These are phyloP conservation scores for Rhadinocentrus ornatus DNA, from an alignment of 2,797 vertebrate genomes.

Conservation along the genomic window DNA sequence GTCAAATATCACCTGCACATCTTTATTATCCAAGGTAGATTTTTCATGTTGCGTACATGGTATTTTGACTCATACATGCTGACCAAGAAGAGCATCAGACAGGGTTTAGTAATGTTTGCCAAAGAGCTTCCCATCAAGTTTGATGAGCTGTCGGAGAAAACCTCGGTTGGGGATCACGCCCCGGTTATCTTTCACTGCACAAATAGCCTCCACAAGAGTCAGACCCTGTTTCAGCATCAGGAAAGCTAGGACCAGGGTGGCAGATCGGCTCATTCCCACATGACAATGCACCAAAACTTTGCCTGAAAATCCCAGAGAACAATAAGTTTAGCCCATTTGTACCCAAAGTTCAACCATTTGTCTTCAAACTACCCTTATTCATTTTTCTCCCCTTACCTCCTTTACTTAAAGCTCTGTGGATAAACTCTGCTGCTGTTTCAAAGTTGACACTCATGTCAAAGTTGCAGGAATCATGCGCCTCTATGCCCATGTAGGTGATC, in stretches of 20 bases:
- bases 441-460: slow-evolving; percentile 95
- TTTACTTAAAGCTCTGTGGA: slow-evolving; percentile 85
- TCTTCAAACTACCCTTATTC: background rate
- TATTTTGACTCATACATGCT: slow-evolving; percentile 1
- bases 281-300: slow-evolving; percentile 94
- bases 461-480: slow-evolving; percentile 86
- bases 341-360: background rate
- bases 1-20: background rate
- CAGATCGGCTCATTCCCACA: slow-evolving; percentile 93
- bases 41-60: too few species aligned
- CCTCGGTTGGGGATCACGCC: slow-evolving; percentile 93
- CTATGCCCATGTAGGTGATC: slow-evolving; percentile 90
- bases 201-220: slow-evolving; percentile 92
- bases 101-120: slow-evolving; percentile 62
- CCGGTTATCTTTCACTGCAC: slow-evolving; percentile 90
- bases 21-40: background rate
- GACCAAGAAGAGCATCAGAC: background rate
- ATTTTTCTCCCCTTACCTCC: slow-evolving; percentile 72
- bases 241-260: slow-evolving; percentile 93
- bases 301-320: slow-evolving; percentile 75
- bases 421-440: slow-evolving; percentile 88
- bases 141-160: slow-evolving; percentile 90
- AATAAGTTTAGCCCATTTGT: background rate
- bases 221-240: slow-evolving; percentile 93
- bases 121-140: slow-evolving; percentile 87